These are phyloP conservation scores for Seira sanloemensis DNA, from an alignment of 2,888 invertebrate genomes.

Conservation along the genomic window DNA sequence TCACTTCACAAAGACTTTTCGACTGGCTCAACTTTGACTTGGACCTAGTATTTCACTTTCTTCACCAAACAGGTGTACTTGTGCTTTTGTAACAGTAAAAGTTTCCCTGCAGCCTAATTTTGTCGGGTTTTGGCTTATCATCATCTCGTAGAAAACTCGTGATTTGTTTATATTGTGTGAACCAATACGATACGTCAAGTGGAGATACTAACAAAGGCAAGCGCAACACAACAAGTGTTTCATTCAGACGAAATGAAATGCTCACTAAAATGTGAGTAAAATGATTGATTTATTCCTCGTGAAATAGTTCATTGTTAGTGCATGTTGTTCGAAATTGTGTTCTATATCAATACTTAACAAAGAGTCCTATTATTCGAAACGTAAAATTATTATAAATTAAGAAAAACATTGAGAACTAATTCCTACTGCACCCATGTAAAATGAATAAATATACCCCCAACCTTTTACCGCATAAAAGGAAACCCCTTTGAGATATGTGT, in stretches of 20 bases:
- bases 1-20: constrained; percentile 8
- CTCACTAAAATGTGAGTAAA: no score
- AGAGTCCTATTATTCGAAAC: not conserved
- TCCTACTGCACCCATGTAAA: constrained; percentile 49
- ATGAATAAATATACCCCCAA: constrained; percentile 52
- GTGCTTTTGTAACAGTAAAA: not conserved
- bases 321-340: not conserved
- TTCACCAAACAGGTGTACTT: not conserved
- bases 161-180: not conserved
- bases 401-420: not conserved
- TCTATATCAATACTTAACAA: not conserved
- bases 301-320: no score
- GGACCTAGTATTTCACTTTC: constrained; percentile 18
- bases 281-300: not conserved
- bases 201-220: no score
- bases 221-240: no score
- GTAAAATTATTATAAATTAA: not conserved
- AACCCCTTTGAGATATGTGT: constrained; percentile 55
- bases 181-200: no score
- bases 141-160: not conserved
- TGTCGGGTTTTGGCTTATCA: not conserved
- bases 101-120: no score
- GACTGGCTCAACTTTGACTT: constrained; percentile 23
- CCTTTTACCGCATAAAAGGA: constrained; percentile 56
- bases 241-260: no score